Evolutionary conservation across 2,888 invertebrate species (phyloP), one percentile per base, ranked within the genome.

Genomic region (Synergus itoensis): DNA sequence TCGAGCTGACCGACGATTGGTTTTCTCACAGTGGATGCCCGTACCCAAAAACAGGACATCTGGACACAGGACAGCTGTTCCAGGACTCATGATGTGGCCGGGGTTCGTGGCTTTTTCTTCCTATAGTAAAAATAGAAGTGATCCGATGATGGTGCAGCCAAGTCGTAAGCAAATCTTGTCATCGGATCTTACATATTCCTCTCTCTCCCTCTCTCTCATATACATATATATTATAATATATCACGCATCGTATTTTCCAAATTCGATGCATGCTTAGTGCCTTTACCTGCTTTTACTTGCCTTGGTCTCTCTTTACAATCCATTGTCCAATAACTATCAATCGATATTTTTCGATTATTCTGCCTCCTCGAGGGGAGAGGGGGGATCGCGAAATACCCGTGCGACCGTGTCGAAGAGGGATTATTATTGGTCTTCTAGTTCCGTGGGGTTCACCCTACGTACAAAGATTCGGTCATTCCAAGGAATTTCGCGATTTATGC

Each of bases 1-100:
- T 18, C 28, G 45, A 53, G 41, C 82, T 82, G 83, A 82, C 82
- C 81, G 81, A 79, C 83, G 81, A 87, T 85, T 84, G 86, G 84
- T 88, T 89, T 89, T 89, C 89, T 89, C 89, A 89, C 89, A 89
- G 87, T 85, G 81, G 77, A 77, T 76, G 43, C n/a, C 62, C 67
- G 60, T 60, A 60, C 60, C 60, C 60, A 60, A 60, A 60, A 60
- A 60, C 79, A 81, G 90, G 91, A 91, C 91, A 91, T 91, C 91
- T 91, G 91, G 88, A 90, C 90, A 86, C 84, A 88, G 89, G 89
- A 88, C 89, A 89, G 89, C 89, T 89, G 89, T 87, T 81, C 83
- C 65, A 9, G 18, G 41, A 41, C 18, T 65, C 12, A 11, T 65
- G 40, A 86, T 86, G 87, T 79, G 84, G 84, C 77, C 79, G 77